Percentiles rank a stretch among this genome's conserved stretches.
phyloP scores from a whole-genome alignment of 2,113 vertebrate species.

The Crotophaga sulcirostris region DNA sequence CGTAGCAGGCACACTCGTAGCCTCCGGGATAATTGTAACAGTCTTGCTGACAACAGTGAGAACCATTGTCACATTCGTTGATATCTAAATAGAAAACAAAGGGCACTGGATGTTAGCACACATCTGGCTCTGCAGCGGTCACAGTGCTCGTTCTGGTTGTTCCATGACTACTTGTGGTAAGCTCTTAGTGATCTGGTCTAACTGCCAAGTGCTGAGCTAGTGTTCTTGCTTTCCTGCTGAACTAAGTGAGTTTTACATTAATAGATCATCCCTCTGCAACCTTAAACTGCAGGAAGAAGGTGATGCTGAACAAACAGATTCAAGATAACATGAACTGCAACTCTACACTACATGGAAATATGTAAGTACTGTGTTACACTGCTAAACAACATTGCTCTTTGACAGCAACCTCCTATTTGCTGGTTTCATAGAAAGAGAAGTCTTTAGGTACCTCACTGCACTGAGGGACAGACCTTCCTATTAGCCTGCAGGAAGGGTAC shows the following conservation, averaged over 20 bases:
- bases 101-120: not conserved
- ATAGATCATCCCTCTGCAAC: not conserved
- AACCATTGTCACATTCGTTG: conserved; percentile 81
- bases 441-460: not conserved
- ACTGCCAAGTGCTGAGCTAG: not conserved
- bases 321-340: too few relatives aligned
- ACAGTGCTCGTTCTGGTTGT: not conserved
- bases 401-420: not conserved
- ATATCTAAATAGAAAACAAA: conserved; percentile 76
- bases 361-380: not conserved
- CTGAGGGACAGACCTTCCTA: not conserved
- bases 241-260: not conserved
- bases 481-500: not conserved
- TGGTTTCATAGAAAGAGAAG: not conserved
- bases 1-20: conserved; percentile 89
- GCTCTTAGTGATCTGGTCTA: not conserved
- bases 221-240: not conserved
- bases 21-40: conserved; percentile 92
- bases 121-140: not conserved
- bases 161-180: not conserved
- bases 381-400: not conserved
- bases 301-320: not conserved
- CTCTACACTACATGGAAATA: fast-evolving
- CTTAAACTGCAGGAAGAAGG: not conserved
- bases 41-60: conserved; percentile 89